Percentiles rank a stretch among this genome's conserved stretches.
These are phyloP conservation scores for Eonycteris spelaea DNA, from an alignment of 2,113 vertebrate genomes.

Conservation along the genomic window DNA sequence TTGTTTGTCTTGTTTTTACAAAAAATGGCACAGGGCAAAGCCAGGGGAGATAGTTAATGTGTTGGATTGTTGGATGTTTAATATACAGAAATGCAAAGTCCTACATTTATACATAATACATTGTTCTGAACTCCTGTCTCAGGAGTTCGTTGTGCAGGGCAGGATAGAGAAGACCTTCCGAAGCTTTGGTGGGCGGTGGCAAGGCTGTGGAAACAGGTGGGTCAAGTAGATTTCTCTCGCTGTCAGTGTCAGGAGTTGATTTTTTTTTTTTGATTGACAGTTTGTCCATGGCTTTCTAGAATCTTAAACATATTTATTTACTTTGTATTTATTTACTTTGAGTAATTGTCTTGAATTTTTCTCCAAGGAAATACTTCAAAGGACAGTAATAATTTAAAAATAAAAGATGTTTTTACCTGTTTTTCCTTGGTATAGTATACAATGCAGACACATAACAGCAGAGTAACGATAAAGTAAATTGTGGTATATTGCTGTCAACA, in stretches of 20 bases:
- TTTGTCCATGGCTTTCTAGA: not conserved
- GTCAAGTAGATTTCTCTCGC: not conserved
- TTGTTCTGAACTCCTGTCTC: not conserved
- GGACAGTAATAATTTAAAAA: not conserved
- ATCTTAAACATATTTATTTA: not conserved
- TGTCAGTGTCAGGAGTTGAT: not conserved
- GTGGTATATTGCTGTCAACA: not conserved
- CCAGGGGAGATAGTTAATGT: not conserved
- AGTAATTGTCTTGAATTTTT: not conserved
- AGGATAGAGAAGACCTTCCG: not conserved
- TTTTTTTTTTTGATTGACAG: not conserved
- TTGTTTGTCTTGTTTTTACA: not conserved
- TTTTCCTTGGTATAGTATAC: not conserved
- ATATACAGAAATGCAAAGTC: not conserved
- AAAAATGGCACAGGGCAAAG: not conserved
- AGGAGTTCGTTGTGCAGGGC: not conserved
- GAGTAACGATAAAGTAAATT: not conserved
- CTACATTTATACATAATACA: not conserved
- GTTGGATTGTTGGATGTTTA: not conserved
- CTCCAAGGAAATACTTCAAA: not conserved
- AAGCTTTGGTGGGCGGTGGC: not conserved
- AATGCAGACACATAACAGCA: not conserved
- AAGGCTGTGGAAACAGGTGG: not conserved
- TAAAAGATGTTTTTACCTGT: not conserved
- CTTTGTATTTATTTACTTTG: constrained; percentile 1